These are phyloP conservation scores for Trichopria drosophilae DNA, from an alignment of 2,888 invertebrate genomes.

Conservation along the genomic window DNA sequence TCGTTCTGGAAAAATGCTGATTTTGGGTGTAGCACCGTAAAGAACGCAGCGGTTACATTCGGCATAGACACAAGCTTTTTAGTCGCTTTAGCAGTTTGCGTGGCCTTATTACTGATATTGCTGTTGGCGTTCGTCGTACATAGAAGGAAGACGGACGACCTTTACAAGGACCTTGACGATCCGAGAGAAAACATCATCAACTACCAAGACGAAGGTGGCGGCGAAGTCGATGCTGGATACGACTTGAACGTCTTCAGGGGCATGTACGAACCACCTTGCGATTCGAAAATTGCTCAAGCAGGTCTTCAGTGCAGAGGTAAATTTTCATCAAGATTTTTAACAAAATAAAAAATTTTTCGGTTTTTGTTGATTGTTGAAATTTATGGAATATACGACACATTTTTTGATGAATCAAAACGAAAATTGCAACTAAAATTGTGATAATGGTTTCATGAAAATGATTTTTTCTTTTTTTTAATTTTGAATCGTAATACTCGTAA, in stretches of 20 bases:
- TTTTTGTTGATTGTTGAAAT: conserved; percentile 4
- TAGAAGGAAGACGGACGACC: conserved; percentile 80
- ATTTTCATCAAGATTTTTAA: no score
- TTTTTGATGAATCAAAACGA: no score
- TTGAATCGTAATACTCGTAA: no score
- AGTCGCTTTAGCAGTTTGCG: conserved; percentile 86
- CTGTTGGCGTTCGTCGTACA: conserved; percentile 91
- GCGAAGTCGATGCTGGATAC: conserved; percentile 94
- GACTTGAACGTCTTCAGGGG: conserved; percentile 79
- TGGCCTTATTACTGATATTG: conserved; percentile 79
- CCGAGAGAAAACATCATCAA: conserved; percentile 96
- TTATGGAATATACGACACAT: no score
- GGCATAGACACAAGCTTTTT: conserved; percentile 85
- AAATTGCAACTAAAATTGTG: no score
- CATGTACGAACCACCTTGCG: conserved; percentile 66
- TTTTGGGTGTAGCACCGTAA: conserved; percentile 73
- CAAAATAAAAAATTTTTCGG: not conserved
- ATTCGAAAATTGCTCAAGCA: conserved; percentile 59
- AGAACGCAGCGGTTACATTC: conserved; percentile 77
- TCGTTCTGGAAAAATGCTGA: conserved; percentile 72
- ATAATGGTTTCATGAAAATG: no score
- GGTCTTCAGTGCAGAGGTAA: conserved; percentile 61
- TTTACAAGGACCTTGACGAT: conserved; percentile 92
- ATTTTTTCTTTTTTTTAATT: no score
- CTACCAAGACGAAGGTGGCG: conserved; percentile 98